Conservation (phyloP, 2,888 invertebrate genomes). For the Bellardia bayeri region DNA sequence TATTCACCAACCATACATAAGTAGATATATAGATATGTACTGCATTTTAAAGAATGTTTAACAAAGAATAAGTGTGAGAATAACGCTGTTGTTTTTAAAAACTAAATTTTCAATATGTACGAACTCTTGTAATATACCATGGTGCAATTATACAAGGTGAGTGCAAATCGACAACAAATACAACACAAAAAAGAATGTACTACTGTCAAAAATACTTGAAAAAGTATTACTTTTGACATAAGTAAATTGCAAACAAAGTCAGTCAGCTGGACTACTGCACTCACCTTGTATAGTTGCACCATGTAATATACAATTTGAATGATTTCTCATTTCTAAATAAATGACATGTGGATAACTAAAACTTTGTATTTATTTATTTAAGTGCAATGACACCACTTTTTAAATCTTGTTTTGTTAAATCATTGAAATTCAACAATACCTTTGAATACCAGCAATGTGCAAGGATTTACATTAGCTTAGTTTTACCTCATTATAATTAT, state of each 20-base stretch:
- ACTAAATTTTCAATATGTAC: neutral
- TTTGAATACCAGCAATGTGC: no score
- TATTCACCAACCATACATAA: neutral
- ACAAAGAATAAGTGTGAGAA: neutral
- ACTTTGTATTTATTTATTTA: slow-evolving; percentile 9
- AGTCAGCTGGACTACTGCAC: no score
- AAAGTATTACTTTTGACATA: no score
- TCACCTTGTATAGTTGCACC: no score
- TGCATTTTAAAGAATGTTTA: slow-evolving; percentile 15
- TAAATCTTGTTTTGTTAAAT: neutral
- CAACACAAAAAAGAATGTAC: no score
- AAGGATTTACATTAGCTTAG: no score
- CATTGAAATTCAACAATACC: neutral
- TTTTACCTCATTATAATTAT: no score
- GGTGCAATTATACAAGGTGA: no score
- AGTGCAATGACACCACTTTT: neutral
- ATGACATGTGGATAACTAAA: neutral
- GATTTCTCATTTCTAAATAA: neutral
- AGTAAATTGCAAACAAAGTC: no score
- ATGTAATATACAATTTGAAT: neutral
- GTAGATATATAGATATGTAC: neutral
- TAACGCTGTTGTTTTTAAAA: neutral
- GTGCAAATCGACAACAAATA: no score
- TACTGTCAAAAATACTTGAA: no score
- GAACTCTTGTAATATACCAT: neutral